A percentile compares a stretch with the other conserved stretches of the same genome.
These are phyloP conservation scores for Autographa pulchrina DNA, from an alignment of 2,888 invertebrate genomes.

Conservation along the genomic window DNA sequence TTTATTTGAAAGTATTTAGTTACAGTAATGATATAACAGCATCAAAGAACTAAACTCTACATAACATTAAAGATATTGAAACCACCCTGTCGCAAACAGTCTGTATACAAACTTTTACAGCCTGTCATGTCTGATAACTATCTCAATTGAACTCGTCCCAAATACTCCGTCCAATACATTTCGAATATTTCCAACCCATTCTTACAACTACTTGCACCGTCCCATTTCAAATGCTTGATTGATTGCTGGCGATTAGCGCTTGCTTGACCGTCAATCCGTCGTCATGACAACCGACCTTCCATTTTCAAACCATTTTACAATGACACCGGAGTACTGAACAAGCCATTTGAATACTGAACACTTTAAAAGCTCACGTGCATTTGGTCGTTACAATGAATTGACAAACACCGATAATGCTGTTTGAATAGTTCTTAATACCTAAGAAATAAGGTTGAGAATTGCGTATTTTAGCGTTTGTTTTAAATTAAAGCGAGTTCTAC, in stretches of 20 bases:
- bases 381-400: slow-evolving; percentile 62
- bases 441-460: slow-evolving; percentile 47
- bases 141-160: slow-evolving; percentile 40
- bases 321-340: slow-evolving; percentile 58
- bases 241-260: slow-evolving; percentile 77
- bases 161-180: slow-evolving; percentile 40
- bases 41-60: too few species aligned
- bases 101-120: slow-evolving; percentile 9
- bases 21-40: too few species aligned
- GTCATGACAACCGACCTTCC: slow-evolving; percentile 65
- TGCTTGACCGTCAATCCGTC: slow-evolving; percentile 74
- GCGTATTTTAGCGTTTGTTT: slow-evolving; percentile 27
- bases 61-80: background rate
- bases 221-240: slow-evolving; percentile 74
- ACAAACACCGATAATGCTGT: slow-evolving; percentile 58
- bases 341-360: slow-evolving; percentile 59
- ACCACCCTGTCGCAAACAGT: slow-evolving; percentile 6
- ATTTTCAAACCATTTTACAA: slow-evolving; percentile 62
- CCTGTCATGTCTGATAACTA: slow-evolving; percentile 13
- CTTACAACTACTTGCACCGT: slow-evolving; percentile 47
- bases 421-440: slow-evolving; percentile 30
- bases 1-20: too few species aligned
- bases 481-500: slow-evolving; percentile 71
- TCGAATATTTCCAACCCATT: slow-evolving; percentile 51
- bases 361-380: slow-evolving; percentile 66